Evolutionary conservation across 2,113 vertebrate species (phyloP).

Genomic region (Aix galericulata): DNA sequence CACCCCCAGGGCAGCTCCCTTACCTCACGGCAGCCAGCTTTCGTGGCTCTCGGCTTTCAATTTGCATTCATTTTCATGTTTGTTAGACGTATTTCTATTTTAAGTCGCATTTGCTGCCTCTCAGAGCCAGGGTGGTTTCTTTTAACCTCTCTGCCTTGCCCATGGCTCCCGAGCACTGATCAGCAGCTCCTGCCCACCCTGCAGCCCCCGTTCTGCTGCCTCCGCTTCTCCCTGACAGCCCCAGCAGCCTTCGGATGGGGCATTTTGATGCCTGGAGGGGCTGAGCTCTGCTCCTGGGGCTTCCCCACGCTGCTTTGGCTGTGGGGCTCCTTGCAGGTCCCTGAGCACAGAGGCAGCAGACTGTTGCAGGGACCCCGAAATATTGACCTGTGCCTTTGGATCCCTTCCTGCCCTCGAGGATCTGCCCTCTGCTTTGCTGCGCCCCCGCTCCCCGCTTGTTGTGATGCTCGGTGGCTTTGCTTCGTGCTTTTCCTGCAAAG

Average conservation of each 20-base stretch:
- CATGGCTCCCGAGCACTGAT: neutral
- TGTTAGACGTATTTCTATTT: neutral
- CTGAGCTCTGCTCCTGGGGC: rapidly evolving
- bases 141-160: rapidly evolving
- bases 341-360: neutral
- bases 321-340: neutral
- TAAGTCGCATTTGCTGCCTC: neutral
- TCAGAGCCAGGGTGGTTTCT: neutral
- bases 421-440: rapidly evolving
- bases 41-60: neutral
- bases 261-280: neutral
- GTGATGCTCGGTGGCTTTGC: rapidly evolving
- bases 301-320: rapidly evolving
- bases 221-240: neutral
- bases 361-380: rapidly evolving
- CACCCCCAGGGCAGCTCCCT: neutral
- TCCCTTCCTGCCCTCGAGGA: neutral
- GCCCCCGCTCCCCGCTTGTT: rapidly evolving
- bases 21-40: rapidly evolving
- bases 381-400: neutral
- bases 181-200: neutral
- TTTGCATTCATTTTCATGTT: neutral
- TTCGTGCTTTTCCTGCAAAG: neutral
- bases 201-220: neutral
- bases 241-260: neutral